A percentile compares a stretch with the other conserved stretches of the same genome.
Evolutionary conservation across 30 jellyfish, hydroid and myxozoan genomes (phyloP).

Genomic region (Hydractinia echinata): DNA sequence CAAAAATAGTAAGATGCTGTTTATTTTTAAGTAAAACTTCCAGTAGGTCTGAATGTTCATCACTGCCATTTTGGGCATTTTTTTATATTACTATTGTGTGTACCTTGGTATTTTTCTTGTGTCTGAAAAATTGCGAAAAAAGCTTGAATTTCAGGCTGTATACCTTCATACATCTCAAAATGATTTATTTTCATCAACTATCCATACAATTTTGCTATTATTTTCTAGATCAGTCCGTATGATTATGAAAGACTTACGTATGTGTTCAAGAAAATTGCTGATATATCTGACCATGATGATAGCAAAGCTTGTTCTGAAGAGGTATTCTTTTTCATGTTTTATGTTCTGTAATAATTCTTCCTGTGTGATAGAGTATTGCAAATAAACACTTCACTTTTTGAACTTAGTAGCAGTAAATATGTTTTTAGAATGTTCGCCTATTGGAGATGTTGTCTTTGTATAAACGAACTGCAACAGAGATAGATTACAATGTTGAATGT

Average conservation of each 20-base stretch:
- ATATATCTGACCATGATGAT: conserved; percentile 17
- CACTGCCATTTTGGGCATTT: too few species aligned
- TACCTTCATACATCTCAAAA: too few species aligned
- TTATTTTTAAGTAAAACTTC: too few species aligned
- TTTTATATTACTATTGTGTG: too few species aligned
- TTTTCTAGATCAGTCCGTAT: conserved; percentile 69
- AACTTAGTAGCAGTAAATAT: too few species aligned
- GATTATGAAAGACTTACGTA: conserved; percentile 78
- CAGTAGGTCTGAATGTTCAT: too few species aligned
- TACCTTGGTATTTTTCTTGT: too few species aligned
- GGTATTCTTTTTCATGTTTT: not conserved
- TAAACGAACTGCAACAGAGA: conserved; percentile 28
- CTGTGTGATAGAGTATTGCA: too few species aligned
- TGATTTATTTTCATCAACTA: not conserved
- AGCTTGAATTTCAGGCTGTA: too few species aligned
- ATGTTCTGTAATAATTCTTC: too few species aligned
- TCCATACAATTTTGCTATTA: not conserved
- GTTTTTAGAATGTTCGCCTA: conserved; percentile 22
- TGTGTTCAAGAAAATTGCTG: conserved; percentile 33
- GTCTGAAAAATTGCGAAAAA: too few species aligned
- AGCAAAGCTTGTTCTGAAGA: conserved; percentile 12
- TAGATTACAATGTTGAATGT: conserved; percentile 20
- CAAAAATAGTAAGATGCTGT: too few species aligned
- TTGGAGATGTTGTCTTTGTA: conserved; percentile 32
- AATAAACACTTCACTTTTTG: not conserved